These are phyloP conservation scores for Ochotona curzoniae DNA, from an alignment of 2,113 vertebrate species.

Conservation along the genomic window DNA sequence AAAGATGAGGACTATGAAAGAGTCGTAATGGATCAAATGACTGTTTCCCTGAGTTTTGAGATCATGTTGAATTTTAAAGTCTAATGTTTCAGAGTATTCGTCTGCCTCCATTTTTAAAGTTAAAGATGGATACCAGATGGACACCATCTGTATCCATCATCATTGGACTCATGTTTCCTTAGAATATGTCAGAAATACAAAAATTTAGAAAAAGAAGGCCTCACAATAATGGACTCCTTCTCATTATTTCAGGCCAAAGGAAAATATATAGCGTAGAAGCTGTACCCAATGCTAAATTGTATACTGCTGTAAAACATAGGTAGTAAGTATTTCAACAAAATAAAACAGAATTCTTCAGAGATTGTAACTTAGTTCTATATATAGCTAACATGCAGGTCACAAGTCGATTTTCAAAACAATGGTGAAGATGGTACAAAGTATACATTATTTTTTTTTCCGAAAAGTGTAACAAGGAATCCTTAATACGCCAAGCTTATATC, in stretches of 20 bases:
- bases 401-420: slow-evolving; percentile 28
- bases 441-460: slow-evolving; percentile 13
- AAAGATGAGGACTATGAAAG: slow-evolving; percentile 52
- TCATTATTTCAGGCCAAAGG: not conserved
- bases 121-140: slow-evolving; percentile 74
- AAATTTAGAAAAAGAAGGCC: slow-evolving; percentile 32
- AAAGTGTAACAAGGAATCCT: not conserved
- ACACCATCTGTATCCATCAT: slow-evolving; percentile 73
- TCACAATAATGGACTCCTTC: not conserved
- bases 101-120: slow-evolving; percentile 68
- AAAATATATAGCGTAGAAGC: not conserved
- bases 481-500: not conserved
- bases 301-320: not conserved
- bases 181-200: not conserved
- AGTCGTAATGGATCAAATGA: slow-evolving; percentile 69
- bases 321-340: slow-evolving; percentile 43
- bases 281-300: not conserved
- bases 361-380: slow-evolving; percentile 28
- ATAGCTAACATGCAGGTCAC: not conserved
- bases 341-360: slow-evolving; percentile 8
- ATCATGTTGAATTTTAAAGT: slow-evolving; percentile 71
- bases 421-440: slow-evolving; percentile 2
- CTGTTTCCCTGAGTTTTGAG: slow-evolving; percentile 62
- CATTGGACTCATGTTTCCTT: slow-evolving; percentile 56
- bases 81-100: slow-evolving; percentile 73